Percentiles rank a stretch among this genome's conserved stretches.
Evolutionary conservation across 2,888 invertebrate species (phyloP).

Genomic region (Keiferia lycopersicella): DNA sequence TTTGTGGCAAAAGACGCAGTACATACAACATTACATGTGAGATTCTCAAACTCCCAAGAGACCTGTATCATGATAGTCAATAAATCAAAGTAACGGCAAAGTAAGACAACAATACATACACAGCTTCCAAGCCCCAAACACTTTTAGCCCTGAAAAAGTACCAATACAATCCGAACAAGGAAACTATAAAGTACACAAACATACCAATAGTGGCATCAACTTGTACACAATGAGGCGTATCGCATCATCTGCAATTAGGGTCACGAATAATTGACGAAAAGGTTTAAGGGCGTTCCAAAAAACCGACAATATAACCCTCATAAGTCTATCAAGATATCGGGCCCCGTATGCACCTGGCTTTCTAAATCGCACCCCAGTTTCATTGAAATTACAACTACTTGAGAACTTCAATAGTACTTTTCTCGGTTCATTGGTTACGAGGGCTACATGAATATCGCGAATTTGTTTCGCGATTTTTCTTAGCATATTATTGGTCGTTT

Average conservation of each 20-base stretch:
- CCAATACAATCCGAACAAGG: conserved; percentile 7
- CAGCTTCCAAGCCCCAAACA: conserved; percentile 56
- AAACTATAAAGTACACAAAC: conserved; percentile 48
- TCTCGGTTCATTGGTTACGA: conserved; percentile 63
- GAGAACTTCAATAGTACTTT: conserved; percentile 66
- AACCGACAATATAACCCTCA: conserved; percentile 71
- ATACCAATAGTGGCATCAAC: conserved; percentile 72
- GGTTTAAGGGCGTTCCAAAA: conserved; percentile 70
- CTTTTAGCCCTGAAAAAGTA: conserved; percentile 49
- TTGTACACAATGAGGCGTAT: conserved; percentile 67
- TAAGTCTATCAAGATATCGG: conserved; percentile 74
- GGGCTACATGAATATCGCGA: conserved; percentile 42
- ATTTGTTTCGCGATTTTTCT: conserved; percentile 54
- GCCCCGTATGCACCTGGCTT: conserved; percentile 74
- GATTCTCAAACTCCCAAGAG: background rate
- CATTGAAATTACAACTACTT: conserved; percentile 51
- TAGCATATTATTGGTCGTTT: conserved; percentile 39
- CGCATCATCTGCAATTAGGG: conserved; percentile 80
- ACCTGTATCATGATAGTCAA: conserved; percentile 37
- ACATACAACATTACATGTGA: too few species aligned
- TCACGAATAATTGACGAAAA: conserved; percentile 77
- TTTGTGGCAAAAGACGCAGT: too few species aligned
- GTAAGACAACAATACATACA: conserved; percentile 58
- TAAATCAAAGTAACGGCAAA: conserved; percentile 46
- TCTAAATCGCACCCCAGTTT: conserved; percentile 40